A percentile compares a stretch with the other conserved stretches of the same genome.
phyloP scores from a whole-genome alignment of 2,797 vertebrate species.

The Nannoperca obscura region DNA sequence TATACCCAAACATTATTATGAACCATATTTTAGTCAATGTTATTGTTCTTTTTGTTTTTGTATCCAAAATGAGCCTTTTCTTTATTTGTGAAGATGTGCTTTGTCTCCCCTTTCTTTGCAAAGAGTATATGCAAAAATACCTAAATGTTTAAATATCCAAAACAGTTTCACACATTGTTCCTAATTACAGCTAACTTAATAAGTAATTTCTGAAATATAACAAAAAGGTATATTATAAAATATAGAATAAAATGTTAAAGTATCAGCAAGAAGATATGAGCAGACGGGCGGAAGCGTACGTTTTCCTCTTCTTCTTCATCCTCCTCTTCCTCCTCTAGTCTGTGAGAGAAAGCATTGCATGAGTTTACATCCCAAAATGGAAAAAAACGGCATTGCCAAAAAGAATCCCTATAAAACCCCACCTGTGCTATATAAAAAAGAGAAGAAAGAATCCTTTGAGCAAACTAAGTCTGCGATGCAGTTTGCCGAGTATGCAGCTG shows the following conservation, averaged over 20 bases:
- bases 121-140: neutral
- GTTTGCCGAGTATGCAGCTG: neutral
- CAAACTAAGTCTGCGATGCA: too few relatives aligned
- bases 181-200: neutral
- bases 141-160: neutral
- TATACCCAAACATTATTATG: neutral
- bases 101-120: neutral
- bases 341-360: neutral
- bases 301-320: neutral
- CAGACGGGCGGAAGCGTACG: neutral
- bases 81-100: neutral
- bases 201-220: neutral
- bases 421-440: neutral
- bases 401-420: neutral
- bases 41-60: neutral
- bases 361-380: neutral
- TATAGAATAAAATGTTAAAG: neutral
- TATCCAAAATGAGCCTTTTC: neutral
- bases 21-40: neutral
- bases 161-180: neutral
- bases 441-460: too few relatives aligned
- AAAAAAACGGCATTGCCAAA: neutral
- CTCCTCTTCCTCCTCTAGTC: constrained; percentile 15
- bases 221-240: neutral
- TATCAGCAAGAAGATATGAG: neutral